A percentile compares a stretch with the other conserved stretches of the same genome.
Conservation (phyloP, 2,888 invertebrate species). For the Lumbricus terrestris region DNA sequence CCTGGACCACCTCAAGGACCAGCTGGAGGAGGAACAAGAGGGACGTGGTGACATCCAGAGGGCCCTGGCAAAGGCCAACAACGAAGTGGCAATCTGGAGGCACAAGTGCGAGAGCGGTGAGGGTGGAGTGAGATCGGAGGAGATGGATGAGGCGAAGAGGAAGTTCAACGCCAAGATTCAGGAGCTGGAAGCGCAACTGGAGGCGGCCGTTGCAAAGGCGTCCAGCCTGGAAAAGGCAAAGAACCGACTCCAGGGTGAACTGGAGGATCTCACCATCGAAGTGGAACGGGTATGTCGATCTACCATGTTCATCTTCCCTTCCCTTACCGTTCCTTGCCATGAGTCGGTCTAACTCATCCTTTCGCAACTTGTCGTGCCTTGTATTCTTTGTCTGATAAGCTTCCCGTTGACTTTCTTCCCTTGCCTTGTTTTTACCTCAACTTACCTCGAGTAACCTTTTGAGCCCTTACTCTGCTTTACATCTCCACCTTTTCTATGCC, state of each 20-base stretch:
- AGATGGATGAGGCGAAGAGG: slow-evolving; percentile 66
- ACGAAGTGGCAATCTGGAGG: slow-evolving; percentile 94
- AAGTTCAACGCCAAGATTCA: slow-evolving; percentile 86
- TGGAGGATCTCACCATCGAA: slow-evolving; percentile 95
- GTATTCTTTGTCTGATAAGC: too few relatives aligned
- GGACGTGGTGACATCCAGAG: slow-evolving; percentile 97
- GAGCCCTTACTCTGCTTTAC: too few relatives aligned
- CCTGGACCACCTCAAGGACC: slow-evolving; percentile 96
- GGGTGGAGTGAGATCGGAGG: slow-evolving; percentile 64
- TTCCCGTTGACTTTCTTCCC: neutral
- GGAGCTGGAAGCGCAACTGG: slow-evolving; percentile 95
- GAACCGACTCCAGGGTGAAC: slow-evolving; percentile 91
- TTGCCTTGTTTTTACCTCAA: neutral
- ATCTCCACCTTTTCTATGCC: too few relatives aligned
- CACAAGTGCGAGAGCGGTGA: slow-evolving; percentile 92
- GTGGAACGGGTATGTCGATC: slow-evolving; percentile 69
- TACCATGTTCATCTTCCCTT: neutral
- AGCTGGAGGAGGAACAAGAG: slow-evolving; percentile 98
- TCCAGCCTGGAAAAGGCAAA: slow-evolving; percentile 96
- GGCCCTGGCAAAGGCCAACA: slow-evolving; percentile 97
- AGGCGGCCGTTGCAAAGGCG: slow-evolving; percentile 95
- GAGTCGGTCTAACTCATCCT: too few relatives aligned
- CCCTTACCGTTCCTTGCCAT: neutral
- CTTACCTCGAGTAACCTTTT: too few relatives aligned
- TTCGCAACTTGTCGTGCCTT: too few relatives aligned